Evolutionary conservation across 2,888 invertebrate species (phyloP), one percentile per base, ranked within the genome.

Genomic region (Torymus aiolomorphi): DNA sequence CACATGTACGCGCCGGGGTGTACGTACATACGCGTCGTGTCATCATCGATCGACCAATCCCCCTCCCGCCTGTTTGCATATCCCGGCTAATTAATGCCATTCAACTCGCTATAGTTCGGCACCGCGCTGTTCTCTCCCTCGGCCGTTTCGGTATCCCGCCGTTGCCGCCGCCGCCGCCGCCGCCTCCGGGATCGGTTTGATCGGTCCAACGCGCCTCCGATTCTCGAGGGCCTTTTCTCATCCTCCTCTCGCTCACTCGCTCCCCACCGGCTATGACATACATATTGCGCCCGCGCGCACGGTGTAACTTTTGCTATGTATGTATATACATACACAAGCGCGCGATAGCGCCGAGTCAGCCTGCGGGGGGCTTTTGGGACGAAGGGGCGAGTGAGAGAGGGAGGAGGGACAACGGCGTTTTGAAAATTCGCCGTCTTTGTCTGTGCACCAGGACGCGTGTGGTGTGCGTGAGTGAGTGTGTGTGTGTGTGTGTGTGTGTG

Each of bases 51-150:
- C 85, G 83, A 79, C 82, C 83, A 84, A 84, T 85, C 83, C 83
- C 83, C 82, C 84, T 83, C 82, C 81, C 82, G 78, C 76, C 82
- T 84, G 84, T 87, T 87, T 86, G 87, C 86, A 85, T 87, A 86
- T 86, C 85, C 86, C 85, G 84, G 84, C 86, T 88, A 88, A 87
- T 88, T 87, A 88, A 87, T 87, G 88, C 87, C 86, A 88, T 87
- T 87, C 86, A 86, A 85, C 83, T 83, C 78, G 81, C 67, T 70
- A n/a, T n/a, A 81, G 82, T 82, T 81, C 76, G 82, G 80, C 76
- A 76, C 82, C 80, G 81, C 79, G 82, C 52, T 52, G 11, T n/a
- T 61, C 74, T 69, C 31, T 51, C n/a, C 49, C 61, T 61, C 56
- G 13, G 10, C 18, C 71, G 57, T 59, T 72, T 66, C 67, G 79